Base-by-base conservation (phyloP, 2,113 vertebrate species). In the Rynchops niger region DNA sequence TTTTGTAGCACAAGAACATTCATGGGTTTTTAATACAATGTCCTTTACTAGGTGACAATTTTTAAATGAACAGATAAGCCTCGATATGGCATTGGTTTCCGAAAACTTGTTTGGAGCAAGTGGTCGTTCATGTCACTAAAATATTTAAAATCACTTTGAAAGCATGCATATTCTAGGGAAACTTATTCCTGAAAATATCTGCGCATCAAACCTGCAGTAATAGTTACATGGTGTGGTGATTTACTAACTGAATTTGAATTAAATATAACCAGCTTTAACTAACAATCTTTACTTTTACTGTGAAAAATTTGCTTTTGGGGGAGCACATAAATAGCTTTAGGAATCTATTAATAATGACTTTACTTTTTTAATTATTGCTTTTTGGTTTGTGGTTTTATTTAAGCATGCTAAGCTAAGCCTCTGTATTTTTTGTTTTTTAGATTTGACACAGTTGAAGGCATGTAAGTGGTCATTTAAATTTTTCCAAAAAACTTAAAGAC, bases 381-480 rank as follows among this genome's bases (percentile, higher is more conserved):
- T 97, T 98, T 95, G 97, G 95, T 97, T 97, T 98, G 95, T 98
- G 97, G 79, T 97, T 98, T 99, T 97, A 98, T 98, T 98, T 98
- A 97, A 97, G 98, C 98, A 98, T 99, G 98, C 97, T 98, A 98
- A 99, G 98, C 98, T 98, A 98, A 99, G 98, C 98, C 93, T 98
- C 96, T 98, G 96, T 98, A 95, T 98, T 98, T 98, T 98, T 97
- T 98, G 94, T 98, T 98, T 99, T 99, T 98, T 99, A 99, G 99
- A 99, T 97, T 96, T 98, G 98, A 99, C 98, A 98, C 98, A 98
- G 98, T 98, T 99, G 99, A 99, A 98, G 98, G 99, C 99, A 99
- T 99, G 98, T 99, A 99, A 99, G 99, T 99, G 99, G 98, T 98
- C 96, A 97, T 98, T 98, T 98, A 97, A 97, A 95, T 98, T 98